phyloP scores from a whole-genome alignment of 2,113 vertebrate genomes.

The Macaca nemestrina region DNA sequence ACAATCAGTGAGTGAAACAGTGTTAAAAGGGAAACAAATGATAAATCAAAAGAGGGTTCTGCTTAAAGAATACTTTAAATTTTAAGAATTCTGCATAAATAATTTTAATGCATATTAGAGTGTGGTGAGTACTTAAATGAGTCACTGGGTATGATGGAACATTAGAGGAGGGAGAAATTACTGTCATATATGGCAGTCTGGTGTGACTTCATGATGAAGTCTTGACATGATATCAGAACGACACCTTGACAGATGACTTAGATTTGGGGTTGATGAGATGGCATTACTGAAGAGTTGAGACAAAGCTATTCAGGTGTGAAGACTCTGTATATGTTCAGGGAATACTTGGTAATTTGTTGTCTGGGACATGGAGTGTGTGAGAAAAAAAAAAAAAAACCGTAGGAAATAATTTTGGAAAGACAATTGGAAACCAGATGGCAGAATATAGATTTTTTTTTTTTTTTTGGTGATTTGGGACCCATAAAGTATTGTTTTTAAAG shows the following conservation, averaged over 20 bases:
- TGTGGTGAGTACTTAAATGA: neutral
- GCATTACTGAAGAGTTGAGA: slow-evolving; percentile 10
- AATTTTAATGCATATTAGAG: slow-evolving; percentile 13
- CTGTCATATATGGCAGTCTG: neutral
- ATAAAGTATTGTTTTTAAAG: neutral
- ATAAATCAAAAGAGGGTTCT: slow-evolving; percentile 30
- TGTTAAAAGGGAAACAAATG: neutral
- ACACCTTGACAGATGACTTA: slow-evolving; percentile 27
- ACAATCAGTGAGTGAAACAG: slow-evolving; percentile 13
- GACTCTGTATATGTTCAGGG: neutral
- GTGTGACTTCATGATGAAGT: neutral
- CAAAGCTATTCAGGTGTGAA: slow-evolving; percentile 20
- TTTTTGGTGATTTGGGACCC: neutral
- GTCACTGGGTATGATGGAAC: neutral
- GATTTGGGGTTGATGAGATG: slow-evolving; percentile 5
- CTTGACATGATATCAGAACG: slow-evolving; percentile 17
- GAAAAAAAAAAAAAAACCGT: slow-evolving; percentile 13
- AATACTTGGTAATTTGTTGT: slow-evolving; percentile 27
- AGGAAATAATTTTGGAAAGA: slow-evolving; percentile 43
- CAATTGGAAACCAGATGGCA: slow-evolving; percentile 8
- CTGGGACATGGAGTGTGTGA: neutral
- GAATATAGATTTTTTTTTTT: slow-evolving; percentile 30
- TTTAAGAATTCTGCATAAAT: neutral
- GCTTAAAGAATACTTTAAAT: slow-evolving; percentile 24
- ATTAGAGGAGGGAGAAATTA: slow-evolving; percentile 23